These are phyloP conservation scores for Melopsittacus undulatus DNA, from an alignment of 2,797 vertebrate genomes.

Conservation along the genomic window DNA sequence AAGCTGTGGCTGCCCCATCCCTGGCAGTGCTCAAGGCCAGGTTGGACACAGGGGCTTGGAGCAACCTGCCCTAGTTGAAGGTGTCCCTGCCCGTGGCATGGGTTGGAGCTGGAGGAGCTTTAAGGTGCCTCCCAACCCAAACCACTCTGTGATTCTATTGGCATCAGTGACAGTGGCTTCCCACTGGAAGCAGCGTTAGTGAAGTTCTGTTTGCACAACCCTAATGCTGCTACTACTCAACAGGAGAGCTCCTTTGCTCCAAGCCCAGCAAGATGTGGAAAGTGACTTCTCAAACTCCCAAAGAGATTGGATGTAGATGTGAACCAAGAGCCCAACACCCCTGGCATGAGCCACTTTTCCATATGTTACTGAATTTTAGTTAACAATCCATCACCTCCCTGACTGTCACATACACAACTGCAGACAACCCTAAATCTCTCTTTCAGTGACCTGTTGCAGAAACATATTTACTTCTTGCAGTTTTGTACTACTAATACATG, in stretches of 20 bases:
- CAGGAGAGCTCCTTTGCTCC: background rate
- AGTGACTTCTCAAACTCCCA: background rate
- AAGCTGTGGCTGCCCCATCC: background rate
- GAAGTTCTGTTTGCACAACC: background rate
- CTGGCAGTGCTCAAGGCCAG: background rate
- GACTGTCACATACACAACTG: background rate
- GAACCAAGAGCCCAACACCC: background rate
- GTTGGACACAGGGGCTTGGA: background rate
- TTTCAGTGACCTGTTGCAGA: background rate
- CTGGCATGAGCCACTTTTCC: fast-evolving
- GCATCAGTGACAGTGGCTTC: background rate
- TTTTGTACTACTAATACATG: fast-evolving
- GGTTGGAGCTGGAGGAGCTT: background rate
- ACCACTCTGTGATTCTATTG: background rate
- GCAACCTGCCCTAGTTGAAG: background rate
- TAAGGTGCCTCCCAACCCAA: background rate
- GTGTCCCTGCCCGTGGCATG: background rate
- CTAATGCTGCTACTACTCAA: background rate
- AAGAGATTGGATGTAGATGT: fast-evolving
- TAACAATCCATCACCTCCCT: background rate
- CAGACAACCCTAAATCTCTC: background rate
- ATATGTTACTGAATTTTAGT: fast-evolving
- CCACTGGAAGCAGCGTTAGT: background rate
- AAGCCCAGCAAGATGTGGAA: background rate
- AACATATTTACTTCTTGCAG: background rate